Percentiles rank a stretch among this genome's conserved stretches.
These are phyloP conservation scores for Eumacrocentrus americanus DNA, from an alignment of 2,888 invertebrate genomes.

Conservation along the genomic window DNA sequence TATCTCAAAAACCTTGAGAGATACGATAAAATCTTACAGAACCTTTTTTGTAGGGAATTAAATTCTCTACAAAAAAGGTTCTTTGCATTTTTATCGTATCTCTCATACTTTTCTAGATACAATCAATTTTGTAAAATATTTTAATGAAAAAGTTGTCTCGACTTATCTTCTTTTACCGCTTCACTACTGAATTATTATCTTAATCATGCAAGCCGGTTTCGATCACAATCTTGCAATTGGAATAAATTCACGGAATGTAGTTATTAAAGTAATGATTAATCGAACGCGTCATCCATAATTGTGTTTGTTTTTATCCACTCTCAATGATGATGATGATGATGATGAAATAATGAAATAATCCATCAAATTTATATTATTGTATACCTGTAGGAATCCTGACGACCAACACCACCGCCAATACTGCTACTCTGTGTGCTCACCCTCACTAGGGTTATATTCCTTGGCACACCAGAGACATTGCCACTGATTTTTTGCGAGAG, in stretches of 20 bases:
- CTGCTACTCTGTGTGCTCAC: constrained; percentile 69
- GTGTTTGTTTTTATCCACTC: background rate
- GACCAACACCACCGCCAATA: constrained; percentile 66
- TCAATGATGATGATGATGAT: background rate
- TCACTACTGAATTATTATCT: no score
- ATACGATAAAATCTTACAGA: no score
- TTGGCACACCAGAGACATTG: constrained; percentile 46
- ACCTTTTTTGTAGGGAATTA: no score
- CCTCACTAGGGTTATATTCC: constrained; percentile 64
- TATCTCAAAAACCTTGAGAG: no score
- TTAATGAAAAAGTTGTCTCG: no score
- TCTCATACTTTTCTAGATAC: no score
- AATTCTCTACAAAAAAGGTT: no score
- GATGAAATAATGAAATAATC: background rate
- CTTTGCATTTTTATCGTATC: no score
- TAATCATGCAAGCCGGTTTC: no score
- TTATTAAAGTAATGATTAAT: constrained; percentile 4
- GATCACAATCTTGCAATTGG: background rate
- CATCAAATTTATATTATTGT: constrained; percentile 1
- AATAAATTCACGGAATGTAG: background rate
- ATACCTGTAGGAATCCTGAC: constrained; percentile 67
- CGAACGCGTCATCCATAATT: background rate
- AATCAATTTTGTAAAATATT: no score
- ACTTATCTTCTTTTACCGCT: no score
- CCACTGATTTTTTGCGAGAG: constrained; percentile 40